phyloP scores from a whole-genome alignment of 2,797 vertebrate genomes.

The Aulostomus chinensis region DNA sequence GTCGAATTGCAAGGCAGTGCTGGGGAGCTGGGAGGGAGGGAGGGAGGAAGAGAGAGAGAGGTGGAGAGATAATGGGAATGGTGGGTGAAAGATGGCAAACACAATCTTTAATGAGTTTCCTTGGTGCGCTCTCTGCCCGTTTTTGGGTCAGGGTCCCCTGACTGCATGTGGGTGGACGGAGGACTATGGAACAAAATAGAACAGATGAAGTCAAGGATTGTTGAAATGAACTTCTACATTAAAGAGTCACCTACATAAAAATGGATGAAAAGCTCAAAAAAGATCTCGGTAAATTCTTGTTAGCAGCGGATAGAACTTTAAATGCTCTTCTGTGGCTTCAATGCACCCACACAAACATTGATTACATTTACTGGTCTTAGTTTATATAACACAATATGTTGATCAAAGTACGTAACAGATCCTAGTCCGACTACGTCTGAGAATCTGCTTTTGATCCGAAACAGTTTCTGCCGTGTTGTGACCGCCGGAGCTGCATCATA shows the following conservation, averaged over 20 bases:
- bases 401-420: too few relatives aligned
- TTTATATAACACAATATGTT: too few relatives aligned
- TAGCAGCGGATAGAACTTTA: slow-evolving; percentile 19
- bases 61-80: slow-evolving; percentile 73
- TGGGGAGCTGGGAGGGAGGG: slow-evolving; percentile 57
- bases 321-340: too few relatives aligned
- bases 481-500: too few relatives aligned
- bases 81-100: slow-evolving; percentile 69
- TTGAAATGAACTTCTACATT: slow-evolving; percentile 38
- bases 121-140: slow-evolving; percentile 59
- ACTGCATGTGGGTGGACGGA: slow-evolving; percentile 69
- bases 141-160: slow-evolving; percentile 79
- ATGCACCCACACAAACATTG: slow-evolving; percentile 5
- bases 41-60: slow-evolving; percentile 66
- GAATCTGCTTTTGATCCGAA: too few relatives aligned
- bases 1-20: slow-evolving; percentile 57
- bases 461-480: too few relatives aligned
- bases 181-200: slow-evolving; percentile 45
- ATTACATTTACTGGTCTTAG: slow-evolving; percentile 29
- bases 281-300: slow-evolving; percentile 17
- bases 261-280: slow-evolving; percentile 22
- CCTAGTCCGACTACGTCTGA: too few relatives aligned
- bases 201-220: slow-evolving; percentile 47
- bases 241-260: slow-evolving; percentile 60
- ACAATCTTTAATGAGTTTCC: slow-evolving; percentile 76